These are phyloP conservation scores for Nestor notabilis DNA, from an alignment of 2,113 vertebrate genomes.

Conservation along the genomic window DNA sequence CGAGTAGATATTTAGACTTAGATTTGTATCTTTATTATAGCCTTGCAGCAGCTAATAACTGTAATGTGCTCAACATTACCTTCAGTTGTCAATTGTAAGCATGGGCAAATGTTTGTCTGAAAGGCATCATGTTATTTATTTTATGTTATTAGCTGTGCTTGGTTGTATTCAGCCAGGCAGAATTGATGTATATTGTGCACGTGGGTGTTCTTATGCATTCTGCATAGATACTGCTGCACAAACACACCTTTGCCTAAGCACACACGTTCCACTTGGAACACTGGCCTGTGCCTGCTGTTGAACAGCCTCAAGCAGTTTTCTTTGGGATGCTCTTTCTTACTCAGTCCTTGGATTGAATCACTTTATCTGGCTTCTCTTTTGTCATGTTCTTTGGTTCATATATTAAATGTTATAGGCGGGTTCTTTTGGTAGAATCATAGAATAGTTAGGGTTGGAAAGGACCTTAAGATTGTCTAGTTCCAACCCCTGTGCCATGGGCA, in stretches of 20 bases:
- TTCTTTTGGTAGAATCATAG: neutral
- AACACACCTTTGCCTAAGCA: neutral
- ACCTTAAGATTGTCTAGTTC: neutral
- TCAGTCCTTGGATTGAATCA: neutral
- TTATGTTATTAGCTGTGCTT: neutral
- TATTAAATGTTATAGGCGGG: neutral
- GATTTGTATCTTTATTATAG: neutral
- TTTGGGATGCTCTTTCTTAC: neutral
- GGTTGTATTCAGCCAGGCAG: neutral
- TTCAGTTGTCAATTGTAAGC: neutral
- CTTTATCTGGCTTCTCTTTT: neutral
- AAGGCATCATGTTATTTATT: neutral
- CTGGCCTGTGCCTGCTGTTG: neutral
- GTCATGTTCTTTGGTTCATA: neutral
- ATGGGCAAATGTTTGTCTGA: neutral
- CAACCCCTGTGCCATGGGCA: neutral
- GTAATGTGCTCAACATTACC: neutral
- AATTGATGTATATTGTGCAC: neutral
- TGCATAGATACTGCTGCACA: neutral
- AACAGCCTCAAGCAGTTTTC: neutral
- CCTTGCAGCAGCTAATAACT: neutral
- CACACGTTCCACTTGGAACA: rapidly evolving
- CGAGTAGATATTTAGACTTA: neutral
- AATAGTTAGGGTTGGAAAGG: neutral
- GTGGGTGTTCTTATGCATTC: rapidly evolving